Evolutionary conservation across 2,113 vertebrate genomes (phyloP), one percentile per base, ranked within the genome.

Genomic region (Labeo catla): DNA sequence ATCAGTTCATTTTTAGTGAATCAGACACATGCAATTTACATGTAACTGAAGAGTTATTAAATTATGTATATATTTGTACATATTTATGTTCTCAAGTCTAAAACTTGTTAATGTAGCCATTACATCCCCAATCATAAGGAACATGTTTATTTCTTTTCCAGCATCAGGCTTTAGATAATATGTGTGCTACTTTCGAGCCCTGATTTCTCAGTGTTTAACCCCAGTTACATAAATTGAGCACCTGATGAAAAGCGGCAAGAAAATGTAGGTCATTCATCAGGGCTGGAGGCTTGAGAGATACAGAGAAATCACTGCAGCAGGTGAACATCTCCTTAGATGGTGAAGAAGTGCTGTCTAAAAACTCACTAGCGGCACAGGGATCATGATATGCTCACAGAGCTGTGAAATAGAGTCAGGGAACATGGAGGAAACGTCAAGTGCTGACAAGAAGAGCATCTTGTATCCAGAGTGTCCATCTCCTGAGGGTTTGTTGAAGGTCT

Each of bases 191-290:
- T 79, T 80, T 61, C 21, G 3, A 80, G 39, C 6, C 36, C 36
- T 74, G 19, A 61, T 61, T 80, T 80, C 19, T 23, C 10, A 63
- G 36, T n/a, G 21, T 80, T 79, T 80, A 80, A 80, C 77, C 77
- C 39, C 21, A n/a, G 36, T 79, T 79, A 61, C 77, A 63, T 61
- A 80, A 63, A 80, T 19, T 61, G 57, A 23, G 21, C 77, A 80
- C 77, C 77, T 80, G 54, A 80, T 39, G 34, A 19, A 74, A 23
- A 63, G 57, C 36, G 12, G 0, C 11, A 16, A 23, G 57, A n/a
- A n/a, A 80, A 80, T 80, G 21, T 80, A 63, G 77, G 57, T 15
- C 77, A 45, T 43, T 80, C 36, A 8, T 45, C 34, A 59, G 52
- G 57, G 4, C 36, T 61, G 57, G 11, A 21, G 36, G 57, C 77